A percentile compares a stretch with the other conserved stretches of the same genome.
These are phyloP conservation scores for Tyrophagus putrescentiae DNA, from an alignment of 1,140 invertebrate species.

Conservation along the genomic window DNA sequence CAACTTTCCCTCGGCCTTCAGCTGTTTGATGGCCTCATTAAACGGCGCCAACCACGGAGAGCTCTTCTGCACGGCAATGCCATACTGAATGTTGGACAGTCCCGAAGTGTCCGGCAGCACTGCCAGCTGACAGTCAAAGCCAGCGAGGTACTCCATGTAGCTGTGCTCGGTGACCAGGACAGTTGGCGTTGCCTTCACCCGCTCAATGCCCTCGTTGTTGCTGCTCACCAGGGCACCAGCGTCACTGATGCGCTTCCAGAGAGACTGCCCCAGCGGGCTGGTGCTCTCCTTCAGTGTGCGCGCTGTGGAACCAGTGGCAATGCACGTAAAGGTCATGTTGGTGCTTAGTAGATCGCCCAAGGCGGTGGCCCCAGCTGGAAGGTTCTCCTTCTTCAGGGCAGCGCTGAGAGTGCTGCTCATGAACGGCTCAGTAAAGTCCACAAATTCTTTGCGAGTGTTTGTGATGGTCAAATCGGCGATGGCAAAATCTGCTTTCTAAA, in stretches of 20 bases:
- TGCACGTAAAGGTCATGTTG: neutral
- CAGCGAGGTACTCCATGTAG: neutral
- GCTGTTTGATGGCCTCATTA: constrained; percentile 8
- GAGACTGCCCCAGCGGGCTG: neutral
- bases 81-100: neutral
- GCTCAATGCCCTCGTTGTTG: neutral
- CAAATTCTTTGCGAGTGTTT: constrained; percentile 36
- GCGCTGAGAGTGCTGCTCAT: constrained; percentile 45
- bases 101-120: neutral
- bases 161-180: neutral
- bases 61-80: constrained; percentile 5
- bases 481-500: constrained; percentile 43
- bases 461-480: constrained; percentile 42
- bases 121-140: constrained; percentile 6
- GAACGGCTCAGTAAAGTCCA: constrained; percentile 43
- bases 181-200: neutral
- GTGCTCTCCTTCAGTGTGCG: neutral
- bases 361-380: neutral
- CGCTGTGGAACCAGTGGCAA: neutral
- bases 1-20: neutral
- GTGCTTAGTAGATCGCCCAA: neutral
- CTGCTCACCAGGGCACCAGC: neutral
- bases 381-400: neutral
- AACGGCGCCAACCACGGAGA: neutral
- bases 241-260: neutral